phyloP scores from a whole-genome alignment of 2,797 vertebrate genomes.

The Paratrypauchen microcephalus region DNA sequence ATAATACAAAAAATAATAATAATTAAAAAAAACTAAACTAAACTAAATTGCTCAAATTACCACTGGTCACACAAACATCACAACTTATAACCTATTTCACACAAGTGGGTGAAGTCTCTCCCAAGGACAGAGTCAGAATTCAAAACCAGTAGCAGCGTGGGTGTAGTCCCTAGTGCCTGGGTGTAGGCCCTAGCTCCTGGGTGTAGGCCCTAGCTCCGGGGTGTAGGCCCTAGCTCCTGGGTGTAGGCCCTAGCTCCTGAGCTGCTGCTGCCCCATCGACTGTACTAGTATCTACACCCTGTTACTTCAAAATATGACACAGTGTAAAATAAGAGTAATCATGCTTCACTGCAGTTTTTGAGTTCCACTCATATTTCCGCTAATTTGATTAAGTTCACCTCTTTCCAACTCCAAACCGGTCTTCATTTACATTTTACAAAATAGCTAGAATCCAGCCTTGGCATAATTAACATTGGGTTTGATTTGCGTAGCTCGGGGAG shows the following conservation, averaged over 20 bases:
- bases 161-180: too few relatives aligned
- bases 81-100: neutral
- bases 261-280: neutral
- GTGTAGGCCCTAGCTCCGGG: neutral
- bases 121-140: too few relatives aligned
- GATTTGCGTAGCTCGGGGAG: constrained; percentile 35
- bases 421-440: constrained; percentile 23
- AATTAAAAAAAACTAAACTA: too few relatives aligned
- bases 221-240: neutral
- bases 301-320: neutral
- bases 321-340: neutral
- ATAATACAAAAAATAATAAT: too few relatives aligned
- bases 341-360: neutral
- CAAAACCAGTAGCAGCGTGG: neutral
- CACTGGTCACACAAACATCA: neutral
- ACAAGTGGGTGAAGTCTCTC: too few relatives aligned
- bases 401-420: constrained; percentile 11
- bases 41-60: neutral
- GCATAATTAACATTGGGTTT: constrained; percentile 42
- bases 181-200: too few relatives aligned
- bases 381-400: constrained; percentile 11
- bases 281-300: neutral
- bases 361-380: neutral
- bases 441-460: constrained; percentile 34
- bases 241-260: neutral